Conservation (phyloP, 2,888 invertebrate genomes). For the Uropetala carovei region DNA sequence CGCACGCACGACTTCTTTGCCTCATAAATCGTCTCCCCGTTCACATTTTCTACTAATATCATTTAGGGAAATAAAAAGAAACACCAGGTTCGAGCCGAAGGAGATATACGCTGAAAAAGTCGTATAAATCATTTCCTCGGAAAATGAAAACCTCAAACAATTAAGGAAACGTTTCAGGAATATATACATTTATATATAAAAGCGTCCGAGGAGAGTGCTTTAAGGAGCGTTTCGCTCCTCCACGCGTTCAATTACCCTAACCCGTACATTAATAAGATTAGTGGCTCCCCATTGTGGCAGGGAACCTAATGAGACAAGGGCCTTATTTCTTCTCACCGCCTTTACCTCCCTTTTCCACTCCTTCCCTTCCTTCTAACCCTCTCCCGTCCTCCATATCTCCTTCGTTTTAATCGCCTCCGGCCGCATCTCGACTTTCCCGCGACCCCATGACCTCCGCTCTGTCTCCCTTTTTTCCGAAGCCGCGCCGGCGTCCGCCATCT, state of each 20-base stretch:
- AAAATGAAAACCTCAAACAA: not conserved
- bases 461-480: conserved; percentile 32
- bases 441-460: conserved; percentile 14
- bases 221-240: not conserved
- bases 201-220: not conserved
- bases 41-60: not conserved
- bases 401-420: conserved; percentile 11
- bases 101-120: not conserved
- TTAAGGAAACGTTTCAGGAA: not conserved
- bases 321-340: not conserved
- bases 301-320: conserved; percentile 48
- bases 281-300: conserved; percentile 26
- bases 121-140: not conserved
- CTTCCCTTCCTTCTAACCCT: not conserved
- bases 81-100: not conserved
- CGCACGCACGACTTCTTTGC: too few species aligned
- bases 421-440: conserved; percentile 36
- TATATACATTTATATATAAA: not conserved
- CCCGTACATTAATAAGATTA: conserved; percentile 22
- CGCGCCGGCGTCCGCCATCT: not conserved
- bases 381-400: not conserved
- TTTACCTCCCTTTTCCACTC: not conserved
- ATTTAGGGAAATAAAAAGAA: not conserved
- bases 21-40: not conserved
- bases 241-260: conserved; percentile 32